Conservation (phyloP, 2,797 vertebrate species). For the Telmatherina bonti region DNA sequence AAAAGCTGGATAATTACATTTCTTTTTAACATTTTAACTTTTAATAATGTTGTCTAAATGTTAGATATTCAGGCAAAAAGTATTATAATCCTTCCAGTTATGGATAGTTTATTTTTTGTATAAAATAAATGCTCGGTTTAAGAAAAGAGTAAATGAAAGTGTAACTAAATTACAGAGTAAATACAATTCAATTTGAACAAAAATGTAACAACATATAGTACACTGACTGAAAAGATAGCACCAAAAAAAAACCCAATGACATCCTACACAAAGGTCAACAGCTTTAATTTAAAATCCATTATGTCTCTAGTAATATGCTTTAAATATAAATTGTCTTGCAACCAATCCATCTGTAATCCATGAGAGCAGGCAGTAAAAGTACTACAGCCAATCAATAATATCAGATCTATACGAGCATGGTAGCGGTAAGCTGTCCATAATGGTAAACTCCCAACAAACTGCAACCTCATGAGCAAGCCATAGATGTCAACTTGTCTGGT, state of each 20-base stretch:
- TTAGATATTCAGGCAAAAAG: too few species aligned
- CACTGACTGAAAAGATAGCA: background rate
- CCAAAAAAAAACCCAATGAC: background rate
- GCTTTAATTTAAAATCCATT: background rate
- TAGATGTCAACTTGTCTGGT: conserved; percentile 46
- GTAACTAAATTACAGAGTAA: too few species aligned
- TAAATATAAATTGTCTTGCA: conserved; percentile 10
- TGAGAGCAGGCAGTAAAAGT: conserved; percentile 11
- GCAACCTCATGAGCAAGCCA: conserved; percentile 13
- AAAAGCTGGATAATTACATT: too few species aligned
- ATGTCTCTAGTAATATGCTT: conserved; percentile 5
- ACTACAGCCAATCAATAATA: conserved; percentile 25
- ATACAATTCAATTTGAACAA: too few species aligned
- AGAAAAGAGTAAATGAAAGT: too few species aligned
- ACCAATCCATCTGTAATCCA: conserved; percentile 14
- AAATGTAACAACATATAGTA: background rate
- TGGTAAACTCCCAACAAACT: background rate
- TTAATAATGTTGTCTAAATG: too few species aligned
- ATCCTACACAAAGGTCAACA: background rate
- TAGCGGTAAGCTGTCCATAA: background rate
- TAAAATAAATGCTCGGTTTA: too few species aligned
- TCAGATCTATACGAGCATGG: conserved; percentile 14
- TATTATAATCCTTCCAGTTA: too few species aligned
- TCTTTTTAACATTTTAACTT: too few species aligned
- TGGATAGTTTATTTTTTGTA: too few species aligned